Evolutionary conservation across 53 echinoderm and acorn worm species (phyloP), one percentile per base, ranked within the genome.

Genomic region (Apostichopus leukothele): DNA sequence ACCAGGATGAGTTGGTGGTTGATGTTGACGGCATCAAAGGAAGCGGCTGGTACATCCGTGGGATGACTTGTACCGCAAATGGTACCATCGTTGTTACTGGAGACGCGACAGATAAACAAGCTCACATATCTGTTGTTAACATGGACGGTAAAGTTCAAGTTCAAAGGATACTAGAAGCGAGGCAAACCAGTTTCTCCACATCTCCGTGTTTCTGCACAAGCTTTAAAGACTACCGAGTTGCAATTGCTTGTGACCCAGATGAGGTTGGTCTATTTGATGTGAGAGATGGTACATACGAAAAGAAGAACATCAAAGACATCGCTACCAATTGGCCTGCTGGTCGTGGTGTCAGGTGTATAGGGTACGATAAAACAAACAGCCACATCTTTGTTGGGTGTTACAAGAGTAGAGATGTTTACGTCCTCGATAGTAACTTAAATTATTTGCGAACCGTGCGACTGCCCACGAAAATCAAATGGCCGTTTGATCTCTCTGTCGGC

Each of bases 211-310:
- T 25, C 27, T 84, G 84, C 25, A 59, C 66, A 0, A 5, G 61
- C 23, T 23, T 84, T 8, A 60, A 57, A 26, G 23, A 60, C 20
- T 9, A 14, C 14, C 19, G 57, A 26, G 14, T 84, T 66, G 84
- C 84, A 22, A 84, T 59, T 20, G 84, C 57, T 61, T 66, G 60
- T 27, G 26, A 25, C 1, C 20, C 13, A 12, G 27, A 84, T 26
- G 84, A 84, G 27, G 61, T 84, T 6, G 84, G 84, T 25, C 5
- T 84, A 13, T 66, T 84, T 66, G 84, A 63, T 14, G 61, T 84
- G 5, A 27, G 60, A 7, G 66, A 60, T 61, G 20, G 21, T 27
- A 23, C 60, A 1, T 84, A 84, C 66, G 7, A 60, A 20, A 60
- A 22, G 84, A 84, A 14, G 63, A 84, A 66, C 14, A 9, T 84